Percentiles rank a stretch among this genome's conserved stretches.
Evolutionary conservation across 2,797 vertebrate genomes (phyloP).

Genomic region (Chelon labrosus): DNA sequence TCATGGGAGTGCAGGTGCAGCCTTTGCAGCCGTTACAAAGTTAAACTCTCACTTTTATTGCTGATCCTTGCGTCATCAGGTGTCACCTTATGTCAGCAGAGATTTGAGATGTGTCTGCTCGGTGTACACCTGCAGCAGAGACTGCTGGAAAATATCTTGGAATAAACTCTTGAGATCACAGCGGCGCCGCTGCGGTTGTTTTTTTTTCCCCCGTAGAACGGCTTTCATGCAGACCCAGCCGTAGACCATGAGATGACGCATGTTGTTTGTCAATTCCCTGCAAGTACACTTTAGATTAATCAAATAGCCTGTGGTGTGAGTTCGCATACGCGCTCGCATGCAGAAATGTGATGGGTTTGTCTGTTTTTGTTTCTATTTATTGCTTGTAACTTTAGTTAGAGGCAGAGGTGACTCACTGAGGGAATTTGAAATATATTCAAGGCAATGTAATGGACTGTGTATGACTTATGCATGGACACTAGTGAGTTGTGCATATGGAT

Average conservation of each 20-base stretch:
- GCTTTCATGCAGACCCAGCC: conserved; percentile 23
- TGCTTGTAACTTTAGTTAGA: conserved; percentile 4
- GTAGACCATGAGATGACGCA: conserved; percentile 22
- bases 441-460: conserved; percentile 7
- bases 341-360: neutral
- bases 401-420: conserved; percentile 20
- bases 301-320: conserved; percentile 26
- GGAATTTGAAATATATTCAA: conserved; percentile 41
- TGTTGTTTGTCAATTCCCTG: conserved; percentile 34
- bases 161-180: conserved; percentile 31
- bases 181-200: neutral
- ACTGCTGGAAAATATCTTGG: conserved; percentile 31
- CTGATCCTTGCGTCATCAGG: conserved; percentile 66
- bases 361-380: neutral
- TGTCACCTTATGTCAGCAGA: conserved; percentile 63
- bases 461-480: conserved; percentile 1
- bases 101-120: conserved; percentile 48
- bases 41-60: conserved; percentile 52
- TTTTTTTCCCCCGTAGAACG: neutral
- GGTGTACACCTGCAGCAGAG: conserved; percentile 27
- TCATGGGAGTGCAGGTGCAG: conserved; percentile 45
- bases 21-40: conserved; percentile 50
- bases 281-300: conserved; percentile 29
- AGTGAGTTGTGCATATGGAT: conserved; percentile 4
- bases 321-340: neutral